Conservation (phyloP, 2,797 vertebrate genomes). For the Takifugu rubripes region DNA sequence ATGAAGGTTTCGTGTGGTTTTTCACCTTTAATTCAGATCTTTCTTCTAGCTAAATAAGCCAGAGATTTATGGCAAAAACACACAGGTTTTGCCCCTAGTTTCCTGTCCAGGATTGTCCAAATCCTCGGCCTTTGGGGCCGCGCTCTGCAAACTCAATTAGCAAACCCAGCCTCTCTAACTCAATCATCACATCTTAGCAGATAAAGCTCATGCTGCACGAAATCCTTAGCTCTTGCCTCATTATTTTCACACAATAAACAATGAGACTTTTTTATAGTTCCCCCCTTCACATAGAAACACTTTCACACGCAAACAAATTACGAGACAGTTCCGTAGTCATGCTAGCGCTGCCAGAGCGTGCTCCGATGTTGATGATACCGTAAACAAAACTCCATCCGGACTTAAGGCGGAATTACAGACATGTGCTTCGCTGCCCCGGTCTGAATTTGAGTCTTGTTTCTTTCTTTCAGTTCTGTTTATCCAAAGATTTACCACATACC, state of each 20-base stretch:
- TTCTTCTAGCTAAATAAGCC: slow-evolving; percentile 45
- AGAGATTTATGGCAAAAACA: slow-evolving; percentile 46
- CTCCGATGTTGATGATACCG: slow-evolving; percentile 61
- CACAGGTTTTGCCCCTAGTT: slow-evolving; percentile 19
- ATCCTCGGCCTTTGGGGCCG: slow-evolving; percentile 17
- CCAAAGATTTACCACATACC: slow-evolving; percentile 59
- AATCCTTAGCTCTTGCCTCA: slow-evolving; percentile 30
- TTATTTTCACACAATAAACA: slow-evolving; percentile 59
- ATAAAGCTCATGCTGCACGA: slow-evolving; percentile 10
- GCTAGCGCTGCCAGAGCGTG: slow-evolving; percentile 2
- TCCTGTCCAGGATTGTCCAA: slow-evolving; percentile 28
- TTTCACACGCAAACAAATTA: slow-evolving; percentile 59
- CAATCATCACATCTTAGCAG: slow-evolving; percentile 21
- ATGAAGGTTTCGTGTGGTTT: slow-evolving; percentile 15
- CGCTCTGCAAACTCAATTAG: slow-evolving; percentile 21
- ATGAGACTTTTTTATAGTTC: slow-evolving; percentile 46
- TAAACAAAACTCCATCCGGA: slow-evolving; percentile 72
- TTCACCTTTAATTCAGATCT: not conserved
- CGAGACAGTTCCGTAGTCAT: slow-evolving; percentile 48
- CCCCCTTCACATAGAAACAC: slow-evolving; percentile 47
- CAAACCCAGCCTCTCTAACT: slow-evolving; percentile 4
- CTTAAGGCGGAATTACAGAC: slow-evolving; percentile 66
- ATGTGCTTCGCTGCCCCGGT: slow-evolving; percentile 60
- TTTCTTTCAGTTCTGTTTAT: slow-evolving; percentile 44
- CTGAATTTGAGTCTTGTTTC: slow-evolving; percentile 34